These are phyloP conservation scores for Limenitis camilla DNA, from an alignment of 2,888 invertebrate genomes.

Conservation along the genomic window DNA sequence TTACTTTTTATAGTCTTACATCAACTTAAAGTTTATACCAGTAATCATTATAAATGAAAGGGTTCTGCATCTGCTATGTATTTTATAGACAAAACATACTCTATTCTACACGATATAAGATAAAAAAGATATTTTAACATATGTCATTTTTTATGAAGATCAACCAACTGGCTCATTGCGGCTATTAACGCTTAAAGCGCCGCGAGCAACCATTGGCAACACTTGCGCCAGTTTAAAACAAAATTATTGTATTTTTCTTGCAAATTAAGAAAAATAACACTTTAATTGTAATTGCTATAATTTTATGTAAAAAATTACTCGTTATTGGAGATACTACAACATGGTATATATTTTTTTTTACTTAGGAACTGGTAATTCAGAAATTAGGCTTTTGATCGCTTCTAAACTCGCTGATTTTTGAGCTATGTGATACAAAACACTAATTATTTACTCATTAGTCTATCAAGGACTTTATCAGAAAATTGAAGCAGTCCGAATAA, in stretches of 20 bases:
- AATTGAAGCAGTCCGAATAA: too few relatives aligned
- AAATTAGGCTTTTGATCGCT: too few relatives aligned
- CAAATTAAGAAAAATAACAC: slow-evolving; percentile 20
- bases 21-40: too few relatives aligned
- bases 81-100: slow-evolving; percentile 3
- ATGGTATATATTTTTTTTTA: slow-evolving; percentile 1
- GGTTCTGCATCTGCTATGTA: slow-evolving; percentile 51
- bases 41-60: slow-evolving; percentile 25
- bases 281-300: slow-evolving; percentile 9
- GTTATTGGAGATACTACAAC: background rate
- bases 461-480: too few relatives aligned
- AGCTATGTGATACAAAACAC: too few relatives aligned
- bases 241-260: slow-evolving; percentile 24
- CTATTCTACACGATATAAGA: slow-evolving; percentile 17
- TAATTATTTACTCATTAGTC: too few relatives aligned
- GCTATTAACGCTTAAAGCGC: slow-evolving; percentile 33
- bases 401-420: background rate
- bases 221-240: slow-evolving; percentile 22
- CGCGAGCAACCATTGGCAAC: slow-evolving; percentile 26
- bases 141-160: slow-evolving; percentile 39
- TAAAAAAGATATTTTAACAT: slow-evolving; percentile 2
- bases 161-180: slow-evolving; percentile 43
- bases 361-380: background rate
- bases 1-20: too few relatives aligned
- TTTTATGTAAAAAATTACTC: slow-evolving; percentile 6